Evolutionary conservation across 2,797 vertebrate genomes (phyloP), one percentile per base, ranked within the genome.

Genomic region (Trematomus bernacchii): DNA sequence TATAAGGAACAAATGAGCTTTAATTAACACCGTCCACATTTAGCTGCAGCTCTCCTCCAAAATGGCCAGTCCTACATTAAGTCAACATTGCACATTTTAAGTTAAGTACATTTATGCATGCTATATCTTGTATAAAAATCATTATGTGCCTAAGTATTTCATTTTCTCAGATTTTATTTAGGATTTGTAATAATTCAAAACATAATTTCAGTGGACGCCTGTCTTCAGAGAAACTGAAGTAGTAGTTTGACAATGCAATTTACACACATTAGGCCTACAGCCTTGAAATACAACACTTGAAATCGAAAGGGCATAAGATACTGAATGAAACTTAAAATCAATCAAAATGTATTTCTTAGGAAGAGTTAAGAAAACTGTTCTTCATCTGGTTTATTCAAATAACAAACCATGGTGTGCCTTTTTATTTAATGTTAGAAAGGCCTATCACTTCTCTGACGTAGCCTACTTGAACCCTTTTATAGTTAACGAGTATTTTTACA

Each of bases 221-320:
- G 12, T 40, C 15, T 51, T 68, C 0, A 19, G 14, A 60, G 21
- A 23, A 10, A 63, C 42, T 50, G 33, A 7, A 9, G 27, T 43
- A 43, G 15, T 46, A 33, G 54, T 71, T 27, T 62, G 0, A 69
- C 19, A 1, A 47, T 52, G 16, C 40, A 2, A 69, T 67, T 61
- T 51, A 65, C 18, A 61, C 50, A 42, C 2, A 16, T 51, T 53
- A 37, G 8, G 33, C 8, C 0, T 37, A 23, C 30, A 73, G 40
- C 58, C 73, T 78, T 71, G 43, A 61, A 54, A 80, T 18, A 11
- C 23, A 48, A n/a, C 40, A 61, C 10, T 27, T 13, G 6, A 47
- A 75, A 47, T 6, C 0, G 0, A 59, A 52, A 63, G 7, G 5
- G 33, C 14, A 16, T 0, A 10, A 60, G 6, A 48, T 67, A n/a